phyloP scores from a whole-genome alignment of 2,888 invertebrate genomes.

The Cryptocephalus moraei region DNA sequence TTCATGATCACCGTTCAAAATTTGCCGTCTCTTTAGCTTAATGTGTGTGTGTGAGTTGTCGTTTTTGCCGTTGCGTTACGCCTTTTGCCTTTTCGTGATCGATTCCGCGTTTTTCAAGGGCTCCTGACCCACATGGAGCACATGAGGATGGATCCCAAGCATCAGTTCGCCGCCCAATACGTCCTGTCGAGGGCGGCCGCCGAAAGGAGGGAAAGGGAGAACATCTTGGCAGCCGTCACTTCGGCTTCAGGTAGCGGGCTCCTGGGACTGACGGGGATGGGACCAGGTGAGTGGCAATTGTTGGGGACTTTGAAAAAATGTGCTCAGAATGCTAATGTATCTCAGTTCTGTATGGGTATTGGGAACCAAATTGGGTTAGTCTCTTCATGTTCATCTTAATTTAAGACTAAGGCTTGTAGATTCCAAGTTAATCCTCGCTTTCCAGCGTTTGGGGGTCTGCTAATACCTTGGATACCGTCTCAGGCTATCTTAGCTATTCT shows the following conservation, averaged over 20 bases:
- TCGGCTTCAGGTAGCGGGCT: slow-evolving; percentile 53
- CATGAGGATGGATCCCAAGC: slow-evolving; percentile 94
- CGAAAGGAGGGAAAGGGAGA: slow-evolving; percentile 77
- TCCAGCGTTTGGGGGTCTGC: too few relatives aligned
- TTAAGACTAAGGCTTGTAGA: too few relatives aligned
- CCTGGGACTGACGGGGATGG: slow-evolving; percentile 42
- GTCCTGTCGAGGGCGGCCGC: slow-evolving; percentile 84
- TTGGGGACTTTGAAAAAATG: too few relatives aligned
- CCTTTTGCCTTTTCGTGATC: neutral
- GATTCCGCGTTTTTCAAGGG: slow-evolving; percentile 45
- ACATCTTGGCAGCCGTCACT: slow-evolving; percentile 53
- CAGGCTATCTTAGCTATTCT: too few relatives aligned
- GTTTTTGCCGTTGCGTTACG: neutral
- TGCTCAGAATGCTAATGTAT: too few relatives aligned
- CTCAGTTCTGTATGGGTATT: too few relatives aligned
- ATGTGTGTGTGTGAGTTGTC: too few relatives aligned
- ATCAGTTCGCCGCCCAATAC: slow-evolving; percentile 91
- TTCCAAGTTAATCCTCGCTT: too few relatives aligned
- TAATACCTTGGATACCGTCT: too few relatives aligned
- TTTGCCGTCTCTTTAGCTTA: neutral
- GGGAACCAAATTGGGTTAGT: too few relatives aligned
- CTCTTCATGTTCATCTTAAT: too few relatives aligned
- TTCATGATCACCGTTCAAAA: neutral
- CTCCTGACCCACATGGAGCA: slow-evolving; percentile 90
- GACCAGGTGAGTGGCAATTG: slow-evolving; percentile 26